Evolutionary conservation across 2,888 invertebrate species (phyloP).

Genomic region (Diaperis boleti): DNA sequence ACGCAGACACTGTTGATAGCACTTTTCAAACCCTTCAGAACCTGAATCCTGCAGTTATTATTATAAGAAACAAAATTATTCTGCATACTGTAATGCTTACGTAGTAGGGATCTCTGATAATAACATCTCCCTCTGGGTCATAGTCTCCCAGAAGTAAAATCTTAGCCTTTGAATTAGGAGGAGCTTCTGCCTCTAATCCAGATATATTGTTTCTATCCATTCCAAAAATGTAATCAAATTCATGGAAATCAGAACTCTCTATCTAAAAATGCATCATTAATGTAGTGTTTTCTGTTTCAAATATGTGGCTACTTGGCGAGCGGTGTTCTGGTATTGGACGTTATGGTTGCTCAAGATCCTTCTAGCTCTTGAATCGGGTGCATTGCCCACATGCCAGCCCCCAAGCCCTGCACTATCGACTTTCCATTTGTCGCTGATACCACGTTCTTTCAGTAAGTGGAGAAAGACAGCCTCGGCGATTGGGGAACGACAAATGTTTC

Average conservation of each 20-base stretch:
- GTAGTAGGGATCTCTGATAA: conserved; percentile 94
- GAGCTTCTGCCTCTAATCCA: conserved; percentile 74
- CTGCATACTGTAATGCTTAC: conserved; percentile 68
- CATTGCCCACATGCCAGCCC: conserved; percentile 84
- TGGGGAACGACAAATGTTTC: conserved; percentile 96
- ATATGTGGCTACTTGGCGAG: conserved; percentile 88
- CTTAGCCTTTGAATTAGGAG: conserved; percentile 76
- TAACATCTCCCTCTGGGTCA: conserved; percentile 82
- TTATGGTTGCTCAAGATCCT: conserved; percentile 79
- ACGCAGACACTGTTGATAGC: conserved; percentile 79
- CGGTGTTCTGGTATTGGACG: conserved; percentile 80
- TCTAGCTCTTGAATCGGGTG: conserved; percentile 83
- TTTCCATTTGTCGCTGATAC: conserved; percentile 77
- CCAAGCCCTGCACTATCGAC: conserved; percentile 93
- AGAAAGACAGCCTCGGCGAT: conserved; percentile 94
- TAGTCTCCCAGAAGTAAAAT: conserved; percentile 87
- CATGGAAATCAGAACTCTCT: conserved; percentile 77
- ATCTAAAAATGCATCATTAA: conserved; percentile 71
- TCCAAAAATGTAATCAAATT: conserved; percentile 92
- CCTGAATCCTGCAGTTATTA: conserved; percentile 71
- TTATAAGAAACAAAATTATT: not conserved
- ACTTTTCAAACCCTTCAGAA: conserved; percentile 79
- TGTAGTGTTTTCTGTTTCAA: no score
- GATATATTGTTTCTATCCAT: conserved; percentile 93
- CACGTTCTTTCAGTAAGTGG: conserved; percentile 78